These are phyloP conservation scores for Oryctolagus cuniculus DNA, from an alignment of 2,113 vertebrate genomes.

Conservation along the genomic window DNA sequence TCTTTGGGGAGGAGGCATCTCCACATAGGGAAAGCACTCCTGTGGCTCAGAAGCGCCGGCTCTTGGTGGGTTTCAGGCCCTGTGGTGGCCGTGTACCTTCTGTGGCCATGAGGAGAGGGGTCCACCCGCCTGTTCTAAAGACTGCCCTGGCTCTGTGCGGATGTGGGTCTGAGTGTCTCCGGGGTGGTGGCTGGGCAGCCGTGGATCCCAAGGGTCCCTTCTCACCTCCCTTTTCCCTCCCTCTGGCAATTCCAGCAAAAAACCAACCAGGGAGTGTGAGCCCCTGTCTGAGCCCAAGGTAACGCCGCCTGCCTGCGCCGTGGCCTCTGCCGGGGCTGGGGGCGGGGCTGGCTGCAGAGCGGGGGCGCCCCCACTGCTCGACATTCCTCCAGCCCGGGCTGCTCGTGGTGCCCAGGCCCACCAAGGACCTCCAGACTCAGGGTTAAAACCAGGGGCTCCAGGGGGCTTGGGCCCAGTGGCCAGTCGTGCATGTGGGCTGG, in stretches of 20 bases:
- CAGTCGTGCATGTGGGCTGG: conserved; percentile 66
- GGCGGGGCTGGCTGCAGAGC: conserved; percentile 68
- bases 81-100: fast-evolving
- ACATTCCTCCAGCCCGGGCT: not conserved
- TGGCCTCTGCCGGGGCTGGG: conserved; percentile 63
- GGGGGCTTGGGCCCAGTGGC: not conserved
- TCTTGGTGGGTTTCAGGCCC: not conserved
- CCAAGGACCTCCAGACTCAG: not conserved
- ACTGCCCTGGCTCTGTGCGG: not conserved
- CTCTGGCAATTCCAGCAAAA: conserved; percentile 89
- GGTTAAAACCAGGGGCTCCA: not conserved
- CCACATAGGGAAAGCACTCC: not conserved
- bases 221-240: conserved; percentile 84
- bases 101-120: not conserved
- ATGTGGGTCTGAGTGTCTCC: not conserved
- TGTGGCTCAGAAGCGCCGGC: not conserved
- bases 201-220: conserved; percentile 66
- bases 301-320: conserved; percentile 82
- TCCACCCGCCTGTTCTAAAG: not conserved
- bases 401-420: not conserved
- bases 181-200: not conserved
- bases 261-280: conserved; percentile 90
- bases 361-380: not conserved
- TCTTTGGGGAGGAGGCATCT: not conserved
- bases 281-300: conserved; percentile 91